phyloP scores from a whole-genome alignment of 1,140 invertebrate genomes.

The Atta cephalotes region DNA sequence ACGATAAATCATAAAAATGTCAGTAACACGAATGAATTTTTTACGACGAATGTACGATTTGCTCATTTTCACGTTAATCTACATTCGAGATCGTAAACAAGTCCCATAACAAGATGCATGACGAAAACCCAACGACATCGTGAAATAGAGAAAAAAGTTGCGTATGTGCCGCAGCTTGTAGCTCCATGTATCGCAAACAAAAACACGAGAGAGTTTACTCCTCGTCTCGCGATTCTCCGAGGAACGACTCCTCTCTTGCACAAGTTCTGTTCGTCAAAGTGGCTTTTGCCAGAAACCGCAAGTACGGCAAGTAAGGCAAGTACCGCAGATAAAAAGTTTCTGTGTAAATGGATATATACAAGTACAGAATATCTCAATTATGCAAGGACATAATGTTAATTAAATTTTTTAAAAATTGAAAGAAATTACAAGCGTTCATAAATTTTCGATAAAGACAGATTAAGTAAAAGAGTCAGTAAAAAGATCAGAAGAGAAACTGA shows the following conservation, averaged over 20 bases:
- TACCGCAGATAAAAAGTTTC: not conserved
- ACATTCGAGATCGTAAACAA: conserved; percentile 52
- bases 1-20: conserved; percentile 23
- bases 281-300: conserved; percentile 15
- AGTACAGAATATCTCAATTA: not conserved
- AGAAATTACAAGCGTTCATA: not conserved
- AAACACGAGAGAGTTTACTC: conserved; percentile 64
- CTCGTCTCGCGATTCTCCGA: not conserved
- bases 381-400: not conserved
- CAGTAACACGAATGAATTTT: conserved; percentile 21
- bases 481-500: not conserved
- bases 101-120: conserved; percentile 43
- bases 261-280: conserved; percentile 1
- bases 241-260: not conserved
- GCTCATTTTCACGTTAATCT: conserved; percentile 39
- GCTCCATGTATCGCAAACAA: conserved; percentile 61
- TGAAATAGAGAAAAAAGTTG: conserved; percentile 66
- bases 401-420: not conserved
- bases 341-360: not conserved
- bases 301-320: not conserved
- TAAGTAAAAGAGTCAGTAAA: not conserved
- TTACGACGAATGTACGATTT: conserved; percentile 7
- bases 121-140: conserved; percentile 63
- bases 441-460: not conserved
- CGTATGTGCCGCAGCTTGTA: conserved; percentile 49